Base-by-base conservation (phyloP, 2,797 vertebrate species). In the Molossus molossus region DNA sequence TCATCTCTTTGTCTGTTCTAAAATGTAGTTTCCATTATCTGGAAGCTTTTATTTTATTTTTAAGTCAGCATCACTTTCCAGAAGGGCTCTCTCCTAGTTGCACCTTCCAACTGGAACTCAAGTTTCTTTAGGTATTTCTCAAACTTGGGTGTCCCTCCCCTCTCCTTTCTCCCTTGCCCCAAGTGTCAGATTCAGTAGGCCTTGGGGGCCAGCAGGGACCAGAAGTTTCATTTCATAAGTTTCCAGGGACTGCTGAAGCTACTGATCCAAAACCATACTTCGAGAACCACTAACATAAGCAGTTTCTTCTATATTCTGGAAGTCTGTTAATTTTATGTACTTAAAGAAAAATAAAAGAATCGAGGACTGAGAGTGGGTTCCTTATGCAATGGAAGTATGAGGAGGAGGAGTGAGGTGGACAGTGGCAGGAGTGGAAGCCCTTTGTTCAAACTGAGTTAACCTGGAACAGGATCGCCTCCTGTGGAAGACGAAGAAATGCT, bases 21-120 rank as follows among this genome's bases (percentile, higher is more conserved):
- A 96, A 96, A 91, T 45, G 3, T 45, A 57, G 37, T 82, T 91
- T 87, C 50, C 73, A 90, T 96, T 95, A 40, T 55, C 87, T 93
- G 55, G 33, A 94, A 72, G 45, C 62, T 92, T 76, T 81, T 64
- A 87, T 92, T 76, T 81, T 77, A 80, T 82, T 96, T 77, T 83
- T 37, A 94, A 88, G 91, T 87, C 70, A 86, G 86, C 81, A 88
- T 87, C 79, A 14, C 1, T 1, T 92, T 94, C n/a, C 67, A 85
- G 58, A 84, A 80, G 81, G n/a, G 27, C 29, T 70, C 45, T 53
- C n/a, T 87, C 33, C 60, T 77, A 93, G 72, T 40, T 65, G 48
- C 4, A 14, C 50, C 62, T 94, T 70, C 60, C 37, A 11, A 60
- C 72, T 55, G 20, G 80, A 92, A 55, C 27, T n/a, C 53, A 33